These are phyloP conservation scores for Catalaphyllia jardinei DNA, from an alignment of 64 coral and sea anemone species.

Conservation along the genomic window DNA sequence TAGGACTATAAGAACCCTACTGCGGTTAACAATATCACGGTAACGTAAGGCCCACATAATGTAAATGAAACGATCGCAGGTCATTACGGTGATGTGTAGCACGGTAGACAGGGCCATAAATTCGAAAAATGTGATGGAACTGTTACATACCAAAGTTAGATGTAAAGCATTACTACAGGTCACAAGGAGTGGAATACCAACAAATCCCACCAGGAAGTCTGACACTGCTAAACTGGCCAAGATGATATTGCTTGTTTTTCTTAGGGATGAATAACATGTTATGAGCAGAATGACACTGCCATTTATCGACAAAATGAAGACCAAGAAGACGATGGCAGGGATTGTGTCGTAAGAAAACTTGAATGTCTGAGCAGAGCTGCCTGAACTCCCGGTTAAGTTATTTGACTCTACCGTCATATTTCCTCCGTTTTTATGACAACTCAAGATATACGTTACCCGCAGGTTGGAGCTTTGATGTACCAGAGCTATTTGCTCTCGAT, in stretches of 20 bases:
- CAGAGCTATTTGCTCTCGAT: background rate
- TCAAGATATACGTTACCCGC: background rate
- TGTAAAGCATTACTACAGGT: background rate
- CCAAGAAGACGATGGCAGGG: constrained; percentile 1
- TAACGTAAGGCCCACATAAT: constrained; percentile 55
- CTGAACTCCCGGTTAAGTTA: background rate
- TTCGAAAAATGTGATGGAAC: constrained; percentile 21
- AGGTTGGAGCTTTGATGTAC: background rate
- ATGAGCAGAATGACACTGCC: constrained; percentile 33
- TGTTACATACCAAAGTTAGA: background rate
- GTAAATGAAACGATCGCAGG: constrained; percentile 52
- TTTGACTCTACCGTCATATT: background rate
- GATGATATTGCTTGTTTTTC: constrained; percentile 51
- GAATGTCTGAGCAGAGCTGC: background rate
- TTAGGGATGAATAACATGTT: background rate
- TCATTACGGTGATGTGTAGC: constrained; percentile 48
- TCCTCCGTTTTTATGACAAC: background rate
- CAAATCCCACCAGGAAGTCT: constrained; percentile 39
- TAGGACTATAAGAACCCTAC: constrained; percentile 18
- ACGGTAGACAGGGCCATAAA: constrained; percentile 54
- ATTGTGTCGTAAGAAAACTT: background rate
- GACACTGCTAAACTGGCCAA: constrained; percentile 58
- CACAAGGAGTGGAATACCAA: constrained; percentile 54
- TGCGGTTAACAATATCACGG: constrained; percentile 35
- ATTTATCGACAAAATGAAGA: constrained; percentile 50